These are phyloP conservation scores for Otolemur crassicaudatus DNA, from an alignment of 2,797 vertebrate genomes.

Conservation along the genomic window DNA sequence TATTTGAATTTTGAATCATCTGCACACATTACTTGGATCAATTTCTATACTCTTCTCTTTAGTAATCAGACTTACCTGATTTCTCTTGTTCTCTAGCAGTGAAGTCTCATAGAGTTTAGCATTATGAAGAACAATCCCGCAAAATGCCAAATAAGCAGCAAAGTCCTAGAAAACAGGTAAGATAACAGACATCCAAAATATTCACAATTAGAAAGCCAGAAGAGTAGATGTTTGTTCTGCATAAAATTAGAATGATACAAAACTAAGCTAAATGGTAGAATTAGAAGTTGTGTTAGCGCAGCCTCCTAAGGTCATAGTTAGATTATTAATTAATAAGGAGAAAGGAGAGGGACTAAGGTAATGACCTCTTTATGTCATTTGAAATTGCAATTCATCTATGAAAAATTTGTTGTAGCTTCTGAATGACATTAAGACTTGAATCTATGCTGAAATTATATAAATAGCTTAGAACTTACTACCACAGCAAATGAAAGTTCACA, in stretches of 20 bases:
- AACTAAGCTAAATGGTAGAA: too few relatives aligned
- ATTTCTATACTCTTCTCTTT: background rate
- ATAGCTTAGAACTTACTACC: background rate
- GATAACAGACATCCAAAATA: background rate
- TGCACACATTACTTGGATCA: background rate
- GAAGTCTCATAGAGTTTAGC: constrained; percentile 97
- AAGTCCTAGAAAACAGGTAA: constrained; percentile 91
- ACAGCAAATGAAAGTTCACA: background rate
- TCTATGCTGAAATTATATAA: background rate
- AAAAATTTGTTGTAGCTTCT: background rate
- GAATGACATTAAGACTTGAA: background rate
- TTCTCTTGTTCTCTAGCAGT: constrained; percentile 95
- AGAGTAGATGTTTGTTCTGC: background rate
- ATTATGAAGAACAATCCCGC: constrained; percentile 97
- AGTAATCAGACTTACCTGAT: constrained; percentile 89
- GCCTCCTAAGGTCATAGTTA: background rate
- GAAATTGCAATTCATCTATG: background rate
- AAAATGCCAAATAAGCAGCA: constrained; percentile 96
- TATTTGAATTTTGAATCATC: background rate
- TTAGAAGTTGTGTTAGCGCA: background rate
- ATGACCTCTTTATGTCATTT: background rate
- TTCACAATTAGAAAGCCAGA: background rate
- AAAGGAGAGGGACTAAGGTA: background rate
- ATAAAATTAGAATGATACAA: background rate
- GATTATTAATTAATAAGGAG: background rate